A percentile compares a stretch with the other conserved stretches of the same genome.
Conservation (phyloP, 2,797 vertebrate genomes). For the Myotis planiceps region DNA sequence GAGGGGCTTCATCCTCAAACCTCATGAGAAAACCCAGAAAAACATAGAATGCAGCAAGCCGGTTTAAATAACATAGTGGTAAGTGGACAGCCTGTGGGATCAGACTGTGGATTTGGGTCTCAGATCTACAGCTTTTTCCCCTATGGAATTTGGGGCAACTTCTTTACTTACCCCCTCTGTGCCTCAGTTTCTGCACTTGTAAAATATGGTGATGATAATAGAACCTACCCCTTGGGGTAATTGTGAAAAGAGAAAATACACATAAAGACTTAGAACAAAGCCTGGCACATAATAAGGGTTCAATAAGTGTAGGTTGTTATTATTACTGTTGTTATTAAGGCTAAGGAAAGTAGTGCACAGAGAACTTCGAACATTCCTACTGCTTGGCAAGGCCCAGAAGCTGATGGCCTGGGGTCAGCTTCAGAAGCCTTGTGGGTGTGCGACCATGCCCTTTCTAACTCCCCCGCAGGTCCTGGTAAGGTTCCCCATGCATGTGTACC, state of each 20-base stretch:
- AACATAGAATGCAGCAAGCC: not conserved
- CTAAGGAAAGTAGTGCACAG: not conserved
- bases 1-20: not conserved
- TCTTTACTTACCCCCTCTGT: not conserved
- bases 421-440: no score
- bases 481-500: fast-evolving
- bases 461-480: fast-evolving
- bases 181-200: not conserved
- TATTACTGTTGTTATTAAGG: not conserved
- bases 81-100: not conserved
- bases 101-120: not conserved
- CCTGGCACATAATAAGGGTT: not conserved
- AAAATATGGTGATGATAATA: not conserved
- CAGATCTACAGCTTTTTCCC: not conserved
- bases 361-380: not conserved
- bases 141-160: not conserved
- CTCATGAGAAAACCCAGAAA: not conserved
- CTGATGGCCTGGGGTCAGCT: not conserved
- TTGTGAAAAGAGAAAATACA: not conserved
- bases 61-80: not conserved
- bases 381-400: not conserved
- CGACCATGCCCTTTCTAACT: not conserved
- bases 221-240: not conserved
- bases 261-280: not conserved
- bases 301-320: not conserved